Evolutionary conservation across 1,140 invertebrate genomes (phyloP).

Genomic region (Pseudomyrmex cubaensis): DNA sequence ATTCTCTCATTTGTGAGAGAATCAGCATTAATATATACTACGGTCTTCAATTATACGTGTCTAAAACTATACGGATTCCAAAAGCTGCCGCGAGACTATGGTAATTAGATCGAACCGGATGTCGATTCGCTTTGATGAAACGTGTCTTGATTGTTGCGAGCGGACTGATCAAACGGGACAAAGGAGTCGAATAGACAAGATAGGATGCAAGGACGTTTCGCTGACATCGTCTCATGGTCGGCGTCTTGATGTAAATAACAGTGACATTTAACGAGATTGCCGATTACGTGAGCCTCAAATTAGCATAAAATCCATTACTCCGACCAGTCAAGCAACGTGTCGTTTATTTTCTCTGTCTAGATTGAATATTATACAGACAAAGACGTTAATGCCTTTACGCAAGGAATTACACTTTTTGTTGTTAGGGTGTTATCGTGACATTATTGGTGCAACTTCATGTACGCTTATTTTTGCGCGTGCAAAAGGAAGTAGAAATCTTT

Average conservation of each 20-base stretch:
- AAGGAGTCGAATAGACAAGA: slow-evolving; percentile 45
- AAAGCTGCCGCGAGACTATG: not conserved
- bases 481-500: not conserved
- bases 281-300: slow-evolving; percentile 29
- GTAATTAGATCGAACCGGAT: slow-evolving; percentile 13
- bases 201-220: slow-evolving; percentile 18
- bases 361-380: too few relatives aligned
- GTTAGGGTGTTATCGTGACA: not conserved
- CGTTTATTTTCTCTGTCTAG: not conserved
- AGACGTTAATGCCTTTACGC: too few relatives aligned
- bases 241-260: slow-evolving; percentile 69
- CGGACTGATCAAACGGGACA: slow-evolving; percentile 19
- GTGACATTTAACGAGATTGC: slow-evolving; percentile 32
- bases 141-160: slow-evolving; percentile 31
- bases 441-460: not conserved
- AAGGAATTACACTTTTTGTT: too few relatives aligned
- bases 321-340: not conserved
- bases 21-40: not conserved
- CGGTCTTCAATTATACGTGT: too few relatives aligned
- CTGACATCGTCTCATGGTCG: slow-evolving; percentile 1
- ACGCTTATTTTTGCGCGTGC: not conserved
- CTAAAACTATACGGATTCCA: too few relatives aligned
- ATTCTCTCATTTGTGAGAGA: not conserved
- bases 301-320: slow-evolving; percentile 43
- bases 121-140: slow-evolving; percentile 14